Percentiles rank a stretch among this genome's conserved stretches.
phyloP scores from a whole-genome alignment of 2,797 vertebrate genomes.

The Melopsittacus undulatus region DNA sequence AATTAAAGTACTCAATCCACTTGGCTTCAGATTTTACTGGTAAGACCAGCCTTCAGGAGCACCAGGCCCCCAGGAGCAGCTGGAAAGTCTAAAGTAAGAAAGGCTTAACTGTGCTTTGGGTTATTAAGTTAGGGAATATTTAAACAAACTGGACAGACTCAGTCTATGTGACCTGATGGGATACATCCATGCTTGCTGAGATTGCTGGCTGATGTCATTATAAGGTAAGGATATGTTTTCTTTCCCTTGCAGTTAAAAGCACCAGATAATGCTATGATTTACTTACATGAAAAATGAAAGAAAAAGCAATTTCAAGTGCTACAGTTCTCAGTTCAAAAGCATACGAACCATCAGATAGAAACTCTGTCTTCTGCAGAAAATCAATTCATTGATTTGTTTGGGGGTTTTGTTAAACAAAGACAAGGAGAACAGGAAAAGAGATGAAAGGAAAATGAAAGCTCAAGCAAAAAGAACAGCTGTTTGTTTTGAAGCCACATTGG shows the following conservation, averaged over 20 bases:
- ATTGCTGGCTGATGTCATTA: not conserved
- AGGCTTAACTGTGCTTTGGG: not conserved
- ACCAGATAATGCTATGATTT: not conserved
- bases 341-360: not conserved
- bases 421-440: not conserved
- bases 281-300: not conserved
- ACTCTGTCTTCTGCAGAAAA: not conserved
- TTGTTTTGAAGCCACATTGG: not conserved
- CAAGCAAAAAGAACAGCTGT: not conserved
- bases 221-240: not conserved
- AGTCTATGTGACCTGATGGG: not conserved
- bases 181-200: not conserved
- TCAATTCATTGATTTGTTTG: constrained; percentile 15
- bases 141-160: not conserved
- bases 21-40: not conserved
- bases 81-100: not conserved
- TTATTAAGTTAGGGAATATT: not conserved
- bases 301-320: not conserved
- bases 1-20: not conserved
- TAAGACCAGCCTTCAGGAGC: not conserved
- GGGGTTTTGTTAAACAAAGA: not conserved
- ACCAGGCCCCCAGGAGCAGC: not conserved
- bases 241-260: not conserved
- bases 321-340: not conserved
- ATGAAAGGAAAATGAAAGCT: not conserved